Conservation (phyloP, 1,140 invertebrate genomes). For the Stenopsyche tienmushanensis region DNA sequence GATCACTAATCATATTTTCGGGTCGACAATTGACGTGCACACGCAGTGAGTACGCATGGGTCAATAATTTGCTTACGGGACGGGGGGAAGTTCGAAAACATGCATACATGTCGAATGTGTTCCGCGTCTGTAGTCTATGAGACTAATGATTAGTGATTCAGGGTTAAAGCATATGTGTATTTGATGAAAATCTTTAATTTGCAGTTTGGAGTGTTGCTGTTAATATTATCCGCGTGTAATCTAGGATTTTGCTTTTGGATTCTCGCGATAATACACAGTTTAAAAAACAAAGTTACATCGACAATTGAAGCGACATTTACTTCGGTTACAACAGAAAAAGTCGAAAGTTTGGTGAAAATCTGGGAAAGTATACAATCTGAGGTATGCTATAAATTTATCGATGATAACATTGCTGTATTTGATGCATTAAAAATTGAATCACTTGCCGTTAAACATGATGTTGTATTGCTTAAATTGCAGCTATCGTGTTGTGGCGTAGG, state of each 20-base stretch:
- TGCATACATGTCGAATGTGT: no score
- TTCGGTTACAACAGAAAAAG: conserved; percentile 43
- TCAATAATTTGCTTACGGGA: no score
- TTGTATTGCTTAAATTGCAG: background rate
- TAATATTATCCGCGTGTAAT: background rate
- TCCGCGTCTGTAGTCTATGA: no score
- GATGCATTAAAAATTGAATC: no score
- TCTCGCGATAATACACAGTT: conserved; percentile 56
- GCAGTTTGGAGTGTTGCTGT: conserved; percentile 25
- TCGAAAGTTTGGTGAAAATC: conserved; percentile 42
- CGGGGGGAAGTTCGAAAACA: no score
- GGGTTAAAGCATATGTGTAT: no score
- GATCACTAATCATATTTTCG: no score
- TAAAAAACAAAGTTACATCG: conserved; percentile 50
- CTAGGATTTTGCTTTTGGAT: conserved; percentile 42
- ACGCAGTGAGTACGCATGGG: no score
- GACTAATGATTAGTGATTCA: no score
- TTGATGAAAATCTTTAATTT: conserved; percentile 30
- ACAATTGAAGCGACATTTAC: conserved; percentile 50
- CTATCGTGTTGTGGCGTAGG: conserved; percentile 11
- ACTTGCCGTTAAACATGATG: background rate
- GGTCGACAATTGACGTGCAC: no score
- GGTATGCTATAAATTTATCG: conserved; percentile 15
- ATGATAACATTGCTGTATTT: no score
- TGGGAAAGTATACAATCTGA: conserved; percentile 45